Conservation (phyloP, 2,797 vertebrate genomes). For the Geotrypetes seraphini region DNA sequence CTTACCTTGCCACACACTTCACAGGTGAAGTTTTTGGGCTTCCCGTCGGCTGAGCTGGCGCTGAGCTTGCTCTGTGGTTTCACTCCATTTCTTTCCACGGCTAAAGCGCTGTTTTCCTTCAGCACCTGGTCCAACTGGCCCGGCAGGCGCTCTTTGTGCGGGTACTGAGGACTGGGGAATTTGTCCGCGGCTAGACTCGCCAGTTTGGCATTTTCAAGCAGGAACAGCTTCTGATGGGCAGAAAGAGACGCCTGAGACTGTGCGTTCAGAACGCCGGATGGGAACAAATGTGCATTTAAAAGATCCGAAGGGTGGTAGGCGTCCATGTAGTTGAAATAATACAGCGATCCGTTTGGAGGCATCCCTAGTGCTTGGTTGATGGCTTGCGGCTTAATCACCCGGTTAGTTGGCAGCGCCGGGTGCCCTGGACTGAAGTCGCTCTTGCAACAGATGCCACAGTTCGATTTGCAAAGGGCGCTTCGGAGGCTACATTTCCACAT, state of each 20-base stretch:
- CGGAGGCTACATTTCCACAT: constrained; percentile 86
- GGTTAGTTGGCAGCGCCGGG: constrained; percentile 55
- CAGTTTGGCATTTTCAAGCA: constrained; percentile 85
- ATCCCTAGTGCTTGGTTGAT: constrained; percentile 81
- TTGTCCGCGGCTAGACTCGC: constrained; percentile 66
- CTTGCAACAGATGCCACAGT: constrained; percentile 80
- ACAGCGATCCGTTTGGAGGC: constrained; percentile 76
- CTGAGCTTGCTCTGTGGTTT: constrained; percentile 69
- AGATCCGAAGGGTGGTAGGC: constrained; percentile 79
- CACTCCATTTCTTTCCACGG: constrained; percentile 58
- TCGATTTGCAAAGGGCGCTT: constrained; percentile 72
- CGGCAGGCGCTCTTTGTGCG: constrained; percentile 74
- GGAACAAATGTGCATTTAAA: constrained; percentile 70
- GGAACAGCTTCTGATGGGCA: constrained; percentile 81
- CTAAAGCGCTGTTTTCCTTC: constrained; percentile 74
- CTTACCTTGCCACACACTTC: constrained; percentile 95
- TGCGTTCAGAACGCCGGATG: constrained; percentile 64
- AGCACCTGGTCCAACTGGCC: constrained; percentile 90
- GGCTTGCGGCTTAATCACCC: constrained; percentile 93
- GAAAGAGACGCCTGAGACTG: constrained; percentile 75
- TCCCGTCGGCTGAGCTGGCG: constrained; percentile 61
- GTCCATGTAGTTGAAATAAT: constrained; percentile 95
- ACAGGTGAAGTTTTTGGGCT: constrained; percentile 92
- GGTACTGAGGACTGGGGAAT: constrained; percentile 70
- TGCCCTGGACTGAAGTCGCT: constrained; percentile 70